Evolutionary conservation across 2,888 invertebrate species (phyloP).

Genomic region (Dynastes maya): DNA sequence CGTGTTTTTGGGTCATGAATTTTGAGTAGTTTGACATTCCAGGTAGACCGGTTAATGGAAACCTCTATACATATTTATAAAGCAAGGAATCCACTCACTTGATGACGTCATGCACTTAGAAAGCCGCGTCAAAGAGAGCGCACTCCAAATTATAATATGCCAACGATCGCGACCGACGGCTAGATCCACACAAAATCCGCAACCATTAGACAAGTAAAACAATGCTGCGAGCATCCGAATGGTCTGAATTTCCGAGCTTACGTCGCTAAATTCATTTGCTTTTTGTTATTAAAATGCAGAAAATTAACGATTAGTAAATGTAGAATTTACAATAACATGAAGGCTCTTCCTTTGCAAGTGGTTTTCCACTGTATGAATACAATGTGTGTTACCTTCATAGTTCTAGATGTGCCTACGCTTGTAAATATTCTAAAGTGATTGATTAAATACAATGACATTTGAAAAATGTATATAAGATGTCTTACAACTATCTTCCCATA

Average conservation of each 20-base stretch:
- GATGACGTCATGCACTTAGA: constrained; percentile 46
- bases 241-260: constrained; percentile 6
- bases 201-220: constrained; percentile 42
- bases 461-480: no score
- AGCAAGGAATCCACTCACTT: constrained; percentile 42
- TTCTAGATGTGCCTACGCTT: no score
- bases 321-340: no score
- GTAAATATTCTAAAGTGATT: no score
- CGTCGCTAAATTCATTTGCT: neutral
- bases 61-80: constrained; percentile 51
- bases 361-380: no score
- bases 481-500: no score
- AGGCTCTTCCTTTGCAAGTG: no score
- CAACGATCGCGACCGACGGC: constrained; percentile 2
- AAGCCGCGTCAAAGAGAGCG: constrained; percentile 25
- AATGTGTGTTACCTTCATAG: no score
- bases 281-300: no score
- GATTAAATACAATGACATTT: no score
- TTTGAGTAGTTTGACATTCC: constrained; percentile 52
- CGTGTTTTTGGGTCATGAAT: constrained; percentile 49
- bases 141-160: constrained; percentile 36
- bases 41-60: constrained; percentile 51
- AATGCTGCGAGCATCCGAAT: neutral
- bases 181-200: constrained; percentile 29
- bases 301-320: no score